Conservation (phyloP, 2,888 invertebrate genomes). For the Machimus atricapillus region DNA sequence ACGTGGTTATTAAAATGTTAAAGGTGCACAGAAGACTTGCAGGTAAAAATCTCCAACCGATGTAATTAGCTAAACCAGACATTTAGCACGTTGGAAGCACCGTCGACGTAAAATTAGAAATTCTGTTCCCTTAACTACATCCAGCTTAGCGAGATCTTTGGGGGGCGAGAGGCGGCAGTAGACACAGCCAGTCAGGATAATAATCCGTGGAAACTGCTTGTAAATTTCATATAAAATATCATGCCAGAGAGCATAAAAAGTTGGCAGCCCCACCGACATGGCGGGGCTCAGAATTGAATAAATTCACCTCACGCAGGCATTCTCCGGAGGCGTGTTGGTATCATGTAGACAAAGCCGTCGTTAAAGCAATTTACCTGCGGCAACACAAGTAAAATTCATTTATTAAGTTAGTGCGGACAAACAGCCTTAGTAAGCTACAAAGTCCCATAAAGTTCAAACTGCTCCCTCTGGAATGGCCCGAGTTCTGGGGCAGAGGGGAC, state of each 20-base stretch:
- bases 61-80: constrained; percentile 26
- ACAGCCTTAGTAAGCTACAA: constrained; percentile 45
- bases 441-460: constrained; percentile 44
- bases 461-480: neutral
- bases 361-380: constrained; percentile 46
- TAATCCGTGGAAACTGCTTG: constrained; percentile 20
- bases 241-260: constrained; percentile 1
- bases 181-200: neutral
- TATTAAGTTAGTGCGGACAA: constrained; percentile 47
- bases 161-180: neutral
- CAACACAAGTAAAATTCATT: constrained; percentile 46
- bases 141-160: neutral
- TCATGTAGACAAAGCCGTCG: constrained; percentile 42
- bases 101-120: constrained; percentile 8
- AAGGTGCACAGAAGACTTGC: neutral
- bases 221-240: constrained; percentile 26
- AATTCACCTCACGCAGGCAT: constrained; percentile 34
- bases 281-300: constrained; percentile 8
- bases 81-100: constrained; percentile 22
- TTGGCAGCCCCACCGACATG: neutral
- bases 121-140: neutral
- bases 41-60: neutral
- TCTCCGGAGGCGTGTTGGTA: neutral
- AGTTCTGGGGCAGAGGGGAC: neutral
- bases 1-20: neutral